These are phyloP conservation scores for Fragum whitleyi DNA, from an alignment of 2,888 invertebrate species.

Conservation along the genomic window DNA sequence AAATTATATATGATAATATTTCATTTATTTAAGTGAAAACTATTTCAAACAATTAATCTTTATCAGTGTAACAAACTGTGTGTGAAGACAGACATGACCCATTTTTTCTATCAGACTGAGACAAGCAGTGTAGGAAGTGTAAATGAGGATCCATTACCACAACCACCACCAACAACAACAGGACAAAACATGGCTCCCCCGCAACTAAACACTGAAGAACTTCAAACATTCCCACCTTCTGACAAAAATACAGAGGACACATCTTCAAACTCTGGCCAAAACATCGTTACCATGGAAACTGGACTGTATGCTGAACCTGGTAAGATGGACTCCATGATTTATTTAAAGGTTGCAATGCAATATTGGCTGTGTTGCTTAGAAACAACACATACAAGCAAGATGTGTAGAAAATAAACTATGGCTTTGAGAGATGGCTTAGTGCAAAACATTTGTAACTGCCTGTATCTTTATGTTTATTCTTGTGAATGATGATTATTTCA, in stretches of 20 bases:
- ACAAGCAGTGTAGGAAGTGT: neutral
- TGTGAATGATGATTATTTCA: no score
- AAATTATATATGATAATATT: no score
- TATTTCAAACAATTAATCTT: no score
- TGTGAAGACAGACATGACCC: neutral
- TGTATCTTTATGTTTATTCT: no score
- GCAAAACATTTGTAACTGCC: no score
- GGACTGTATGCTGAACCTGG: neutral
- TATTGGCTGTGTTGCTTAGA: neutral
- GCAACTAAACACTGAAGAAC: constrained; percentile 34
- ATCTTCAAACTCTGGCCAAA: neutral
- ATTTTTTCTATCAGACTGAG: neutral
- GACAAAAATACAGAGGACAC: constrained; percentile 3
- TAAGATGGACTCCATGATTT: neutral
- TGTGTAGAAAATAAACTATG: neutral
- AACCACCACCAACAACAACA: neutral
- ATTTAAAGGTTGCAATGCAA: neutral
- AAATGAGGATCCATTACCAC: neutral
- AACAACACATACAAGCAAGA: no score
- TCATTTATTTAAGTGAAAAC: no score
- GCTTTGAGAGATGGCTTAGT: neutral
- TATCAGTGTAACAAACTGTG: no score
- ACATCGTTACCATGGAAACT: constrained; percentile 9
- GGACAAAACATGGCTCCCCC: neutral
- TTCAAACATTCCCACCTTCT: constrained; percentile 46